Base-by-base conservation (phyloP, 2,113 vertebrate genomes). In the Lamprologus tigripictilis region DNA sequence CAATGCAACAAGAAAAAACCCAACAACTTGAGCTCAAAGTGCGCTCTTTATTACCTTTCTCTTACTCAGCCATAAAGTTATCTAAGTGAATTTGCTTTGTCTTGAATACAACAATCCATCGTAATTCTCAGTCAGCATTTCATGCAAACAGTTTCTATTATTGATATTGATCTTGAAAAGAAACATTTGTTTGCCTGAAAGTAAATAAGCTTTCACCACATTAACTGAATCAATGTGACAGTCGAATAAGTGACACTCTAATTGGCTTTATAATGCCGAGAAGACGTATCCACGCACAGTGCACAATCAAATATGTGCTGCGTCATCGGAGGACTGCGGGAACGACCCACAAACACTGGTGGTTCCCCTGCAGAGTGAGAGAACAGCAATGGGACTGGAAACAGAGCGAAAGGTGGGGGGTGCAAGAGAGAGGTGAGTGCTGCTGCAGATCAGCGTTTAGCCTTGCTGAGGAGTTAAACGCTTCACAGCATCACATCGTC, bases 341-440 rank as follows among this genome's bases (percentile, higher is more conserved):
- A 68, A 6, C 35, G 5, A 93, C 89, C 91, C 90, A 91, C 86
- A 85, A 89, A 91, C 78, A 78, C 51, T 14, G 19, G 85, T 88
- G 90, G 85, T 89, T 94, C 92, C 88, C 90, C 93, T 94, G 94
- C 95, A 95, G 85, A 92, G 92, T 71, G 86, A 90, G 89, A 89
- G 89, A 94, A 89, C 93, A 90, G 94, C 53, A 81, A 94, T 91
- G 92, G 91, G 89, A 92, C 92, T 89, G 82, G 86, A 82, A 73
- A 84, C 58, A 83, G 66, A 63, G 66, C 47, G 85, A 79, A 81
- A 87, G 47, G 26, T 68, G 53, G 42, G 66, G 66, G 35, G 23
- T 40, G 63, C 63, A 37, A 23, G 80, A 84, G 79, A 81, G 88
- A 88, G 87, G 89, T 47, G 84, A 90, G 85, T 45, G 84, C 89